Percentiles rank a stretch among this genome's conserved stretches.
These are phyloP conservation scores for Pterostichus madidus DNA, from an alignment of 2,888 invertebrate species.

Conservation along the genomic window DNA sequence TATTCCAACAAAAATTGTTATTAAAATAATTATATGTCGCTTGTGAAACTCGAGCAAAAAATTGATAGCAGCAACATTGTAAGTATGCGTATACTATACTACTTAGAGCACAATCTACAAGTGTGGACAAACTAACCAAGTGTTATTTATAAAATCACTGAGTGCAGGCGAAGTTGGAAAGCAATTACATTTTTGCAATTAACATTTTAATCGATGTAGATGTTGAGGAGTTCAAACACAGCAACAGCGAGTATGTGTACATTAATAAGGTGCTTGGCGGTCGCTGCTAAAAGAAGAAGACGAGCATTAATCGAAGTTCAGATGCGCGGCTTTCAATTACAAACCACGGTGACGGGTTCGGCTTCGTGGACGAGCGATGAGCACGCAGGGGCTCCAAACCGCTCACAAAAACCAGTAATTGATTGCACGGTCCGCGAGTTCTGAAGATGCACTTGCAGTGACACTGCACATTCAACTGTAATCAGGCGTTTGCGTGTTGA, in stretches of 20 bases:
- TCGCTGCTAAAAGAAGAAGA: constrained; percentile 41
- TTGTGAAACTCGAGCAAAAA: constrained; percentile 5
- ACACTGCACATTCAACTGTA: constrained; percentile 65
- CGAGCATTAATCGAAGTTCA: constrained; percentile 56
- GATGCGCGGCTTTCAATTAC: constrained; percentile 63
- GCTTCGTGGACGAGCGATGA: background rate
- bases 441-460: constrained; percentile 66
- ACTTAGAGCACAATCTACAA: background rate
- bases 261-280: constrained; percentile 20
- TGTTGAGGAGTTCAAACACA: constrained; percentile 17
- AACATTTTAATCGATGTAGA: constrained; percentile 58
- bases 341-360: constrained; percentile 33
- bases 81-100: background rate
- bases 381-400: background rate
- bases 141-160: constrained; percentile 32
- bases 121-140: constrained; percentile 22
- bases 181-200: constrained; percentile 59
- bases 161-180: constrained; percentile 25
- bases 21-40: constrained; percentile 4
- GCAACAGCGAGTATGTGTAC: constrained; percentile 15
- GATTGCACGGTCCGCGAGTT: constrained; percentile 65
- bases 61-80: constrained; percentile 9
- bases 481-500: constrained; percentile 64
- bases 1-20: constrained; percentile 3
- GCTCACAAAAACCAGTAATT: constrained; percentile 62